These are phyloP conservation scores for Spisula solida DNA, from an alignment of 2,888 invertebrate species.

Conservation along the genomic window DNA sequence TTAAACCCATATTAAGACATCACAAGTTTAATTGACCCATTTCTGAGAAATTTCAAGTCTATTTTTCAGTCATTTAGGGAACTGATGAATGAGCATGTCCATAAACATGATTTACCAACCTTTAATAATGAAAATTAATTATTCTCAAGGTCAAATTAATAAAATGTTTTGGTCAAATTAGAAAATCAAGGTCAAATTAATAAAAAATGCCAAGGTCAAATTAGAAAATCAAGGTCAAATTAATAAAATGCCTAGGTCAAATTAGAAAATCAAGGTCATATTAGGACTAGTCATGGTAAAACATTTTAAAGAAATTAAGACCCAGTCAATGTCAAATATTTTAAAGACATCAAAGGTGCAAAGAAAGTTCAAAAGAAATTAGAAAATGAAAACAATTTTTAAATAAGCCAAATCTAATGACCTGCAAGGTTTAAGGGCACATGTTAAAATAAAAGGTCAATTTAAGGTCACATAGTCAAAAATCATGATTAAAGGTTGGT, in stretches of 20 bases:
- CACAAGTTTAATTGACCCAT: not conserved
- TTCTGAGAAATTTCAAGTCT: not conserved
- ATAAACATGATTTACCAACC: not conserved
- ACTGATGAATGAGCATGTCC: conserved; percentile 8
- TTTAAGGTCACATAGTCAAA: not conserved
- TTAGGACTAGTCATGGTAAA: too few relatives aligned
- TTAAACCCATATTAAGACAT: not conserved
- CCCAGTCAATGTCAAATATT: not conserved
- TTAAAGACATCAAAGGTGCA: too few relatives aligned
- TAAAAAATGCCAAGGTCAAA: not conserved
- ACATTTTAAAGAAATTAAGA: too few relatives aligned
- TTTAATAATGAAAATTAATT: not conserved
- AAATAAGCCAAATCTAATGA: not conserved
- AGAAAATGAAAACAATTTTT: not conserved
- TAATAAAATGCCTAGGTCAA: not conserved
- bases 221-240: not conserved
- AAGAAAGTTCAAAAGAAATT: not conserved
- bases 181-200: not conserved
- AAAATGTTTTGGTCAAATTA: not conserved
- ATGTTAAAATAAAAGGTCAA: not conserved
- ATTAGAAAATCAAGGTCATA: too few relatives aligned
- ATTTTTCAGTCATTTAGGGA: not conserved
- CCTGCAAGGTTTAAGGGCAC: not conserved
- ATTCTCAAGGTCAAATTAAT: not conserved
- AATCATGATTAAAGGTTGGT: not conserved